A percentile compares a stretch with the other conserved stretches of the same genome.
Conservation (phyloP, 2,797 vertebrate genomes). For the Oreortyx pictus region DNA sequence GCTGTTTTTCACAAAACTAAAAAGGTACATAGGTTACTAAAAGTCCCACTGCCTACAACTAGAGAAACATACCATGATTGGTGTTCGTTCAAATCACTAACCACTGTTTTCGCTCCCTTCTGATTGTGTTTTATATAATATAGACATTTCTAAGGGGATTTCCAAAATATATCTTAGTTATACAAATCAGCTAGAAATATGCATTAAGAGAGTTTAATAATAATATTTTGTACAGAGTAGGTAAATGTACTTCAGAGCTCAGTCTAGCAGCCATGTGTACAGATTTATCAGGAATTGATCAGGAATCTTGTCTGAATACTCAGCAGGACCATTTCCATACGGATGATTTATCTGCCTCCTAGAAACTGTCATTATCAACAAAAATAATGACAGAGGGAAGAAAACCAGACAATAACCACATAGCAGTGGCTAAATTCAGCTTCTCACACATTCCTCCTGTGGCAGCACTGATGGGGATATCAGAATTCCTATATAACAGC, state of each 20-base stretch:
- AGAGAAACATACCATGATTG: conserved; percentile 11
- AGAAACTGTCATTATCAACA: not conserved
- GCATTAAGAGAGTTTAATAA: not conserved
- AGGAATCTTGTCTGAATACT: not conserved
- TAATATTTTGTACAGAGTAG: not conserved
- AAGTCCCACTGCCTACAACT: not conserved
- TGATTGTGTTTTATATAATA: not conserved
- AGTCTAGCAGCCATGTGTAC: not conserved
- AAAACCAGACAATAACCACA: not conserved
- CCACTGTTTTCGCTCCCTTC: not conserved
- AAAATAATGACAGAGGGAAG: not conserved
- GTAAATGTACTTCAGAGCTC: not conserved
- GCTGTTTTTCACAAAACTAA: conserved; percentile 62
- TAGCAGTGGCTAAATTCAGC: not conserved
- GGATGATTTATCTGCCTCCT: not conserved
- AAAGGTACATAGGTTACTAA: not conserved
- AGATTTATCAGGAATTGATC: not conserved
- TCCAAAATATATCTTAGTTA: not conserved
- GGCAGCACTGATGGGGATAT: not conserved
- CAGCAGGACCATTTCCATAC: not conserved
- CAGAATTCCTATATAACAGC: not conserved
- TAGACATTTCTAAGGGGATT: conserved; percentile 19
- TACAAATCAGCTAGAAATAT: not conserved
- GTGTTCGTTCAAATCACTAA: conserved; percentile 6
- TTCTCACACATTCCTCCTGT: not conserved